Percentiles rank a stretch among this genome's conserved stretches.
Conservation (phyloP, 2,888 invertebrate genomes). For the Hirtodrosophila cameraria region DNA sequence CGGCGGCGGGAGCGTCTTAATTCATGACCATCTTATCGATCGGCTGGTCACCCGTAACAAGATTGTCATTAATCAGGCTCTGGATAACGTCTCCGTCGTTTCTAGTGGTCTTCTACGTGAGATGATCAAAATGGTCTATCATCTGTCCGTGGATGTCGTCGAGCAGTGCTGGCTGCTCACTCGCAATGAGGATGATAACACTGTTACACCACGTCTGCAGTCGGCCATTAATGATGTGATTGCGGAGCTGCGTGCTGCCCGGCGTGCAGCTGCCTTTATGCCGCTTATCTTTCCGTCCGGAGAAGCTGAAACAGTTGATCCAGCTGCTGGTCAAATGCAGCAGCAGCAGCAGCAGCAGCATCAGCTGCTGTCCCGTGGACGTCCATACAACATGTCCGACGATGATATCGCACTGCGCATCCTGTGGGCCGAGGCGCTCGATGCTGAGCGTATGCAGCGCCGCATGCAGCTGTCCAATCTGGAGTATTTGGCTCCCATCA, state of each 20-base stretch:
- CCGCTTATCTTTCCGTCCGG: too few species aligned
- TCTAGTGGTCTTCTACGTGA: slow-evolving; percentile 24
- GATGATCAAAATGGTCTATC: slow-evolving; percentile 17
- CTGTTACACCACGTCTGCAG: slow-evolving; percentile 41
- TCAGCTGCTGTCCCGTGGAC: too few species aligned
- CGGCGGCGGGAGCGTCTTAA: slow-evolving; percentile 95
- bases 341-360: not conserved
- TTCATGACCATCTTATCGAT: slow-evolving; percentile 97
- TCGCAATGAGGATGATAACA: slow-evolving; percentile 8
- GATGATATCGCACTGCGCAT: slow-evolving; percentile 9
- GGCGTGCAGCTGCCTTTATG: slow-evolving; percentile 9
- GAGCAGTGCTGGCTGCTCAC: slow-evolving; percentile 40
- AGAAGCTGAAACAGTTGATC: too few species aligned
- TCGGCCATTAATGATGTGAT: slow-evolving; percentile 41
- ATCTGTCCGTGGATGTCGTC: slow-evolving; percentile 23
- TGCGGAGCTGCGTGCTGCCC: slow-evolving; percentile 30
- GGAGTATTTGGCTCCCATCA: slow-evolving; percentile 24
- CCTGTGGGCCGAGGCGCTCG: slow-evolving; percentile 13
- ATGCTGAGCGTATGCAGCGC: slow-evolving; percentile 21
- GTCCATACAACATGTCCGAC: too few species aligned
- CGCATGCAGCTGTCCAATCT: not conserved
- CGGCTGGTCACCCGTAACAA: slow-evolving; percentile 95
- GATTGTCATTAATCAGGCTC: slow-evolving; percentile 84
- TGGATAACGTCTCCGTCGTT: not conserved
- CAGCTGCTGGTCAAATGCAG: not conserved